A percentile compares a stretch with the other conserved stretches of the same genome.
Evolutionary conservation across 2,113 vertebrate species (phyloP).

Genomic region (Lethenteron camtschaticum): DNA sequence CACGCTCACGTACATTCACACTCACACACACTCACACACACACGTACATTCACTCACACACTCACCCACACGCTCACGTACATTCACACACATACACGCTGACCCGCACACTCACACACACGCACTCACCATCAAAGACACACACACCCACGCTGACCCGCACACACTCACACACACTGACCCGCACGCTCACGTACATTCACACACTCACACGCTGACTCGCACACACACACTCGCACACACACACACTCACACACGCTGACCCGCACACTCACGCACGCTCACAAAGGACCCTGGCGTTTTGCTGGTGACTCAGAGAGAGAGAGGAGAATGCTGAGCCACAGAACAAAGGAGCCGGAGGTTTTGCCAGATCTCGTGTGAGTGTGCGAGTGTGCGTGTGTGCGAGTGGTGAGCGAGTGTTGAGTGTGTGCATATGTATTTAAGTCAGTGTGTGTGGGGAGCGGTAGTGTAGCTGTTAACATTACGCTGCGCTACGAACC

Average conservation of each 20-base stretch:
- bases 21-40: not conserved
- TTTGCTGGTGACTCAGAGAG: too few relatives aligned
- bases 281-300: too few relatives aligned
- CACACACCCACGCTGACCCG: not conserved
- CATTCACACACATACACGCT: not conserved
- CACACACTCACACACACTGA: not conserved
- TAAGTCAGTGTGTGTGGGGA: too few relatives aligned
- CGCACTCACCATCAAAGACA: not conserved
- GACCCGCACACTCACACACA: not conserved
- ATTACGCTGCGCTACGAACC: too few relatives aligned
- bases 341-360: too few relatives aligned
- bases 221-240: not conserved
- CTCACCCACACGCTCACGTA: not conserved
- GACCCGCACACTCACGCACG: not conserved
- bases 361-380: too few relatives aligned
- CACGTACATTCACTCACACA: conserved; percentile 2
- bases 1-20: not conserved
- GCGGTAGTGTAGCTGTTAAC: too few relatives aligned
- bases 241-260: not conserved
- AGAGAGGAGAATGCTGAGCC: too few relatives aligned
- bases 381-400: too few relatives aligned
- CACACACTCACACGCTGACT: not conserved
- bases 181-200: not conserved
- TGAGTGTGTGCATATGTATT: too few relatives aligned
- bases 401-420: too few relatives aligned